Percentiles rank a stretch among this genome's conserved stretches.
Evolutionary conservation across 2,797 vertebrate species (phyloP).

Genomic region (Lithobates pipiens): DNA sequence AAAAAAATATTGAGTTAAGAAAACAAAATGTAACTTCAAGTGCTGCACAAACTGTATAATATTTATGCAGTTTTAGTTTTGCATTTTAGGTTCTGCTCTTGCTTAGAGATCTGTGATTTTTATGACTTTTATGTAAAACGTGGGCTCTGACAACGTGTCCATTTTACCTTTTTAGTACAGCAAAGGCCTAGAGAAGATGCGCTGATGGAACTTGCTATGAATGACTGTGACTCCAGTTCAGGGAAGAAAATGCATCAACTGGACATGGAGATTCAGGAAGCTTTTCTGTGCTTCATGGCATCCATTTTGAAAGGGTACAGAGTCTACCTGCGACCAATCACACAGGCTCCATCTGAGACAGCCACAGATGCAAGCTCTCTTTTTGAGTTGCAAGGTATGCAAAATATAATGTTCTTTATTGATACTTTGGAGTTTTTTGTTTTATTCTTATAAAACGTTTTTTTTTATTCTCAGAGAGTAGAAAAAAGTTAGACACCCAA

Average conservation of each 20-base stretch:
- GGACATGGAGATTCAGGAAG: constrained; percentile 97
- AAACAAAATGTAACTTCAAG: too few species aligned
- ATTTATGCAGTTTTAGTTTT: too few species aligned
- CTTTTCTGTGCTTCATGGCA: constrained; percentile 97
- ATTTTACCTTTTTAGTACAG: constrained; percentile 80
- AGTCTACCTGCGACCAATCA: constrained; percentile 93
- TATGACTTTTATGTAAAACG: background rate
- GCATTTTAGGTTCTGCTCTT: too few species aligned
- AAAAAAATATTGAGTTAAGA: too few species aligned
- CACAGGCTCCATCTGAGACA: constrained; percentile 96
- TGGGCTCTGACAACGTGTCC: background rate
- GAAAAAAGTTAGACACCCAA: too few species aligned
- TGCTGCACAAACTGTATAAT: too few species aligned
- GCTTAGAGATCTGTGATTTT: too few species aligned
- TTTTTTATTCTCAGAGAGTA: too few species aligned
- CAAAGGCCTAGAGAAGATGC: constrained; percentile 90
- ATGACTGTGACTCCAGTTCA: constrained; percentile 86
- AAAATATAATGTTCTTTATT: background rate
- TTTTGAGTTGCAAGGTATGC: constrained; percentile 93
- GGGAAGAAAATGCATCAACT: constrained; percentile 90
- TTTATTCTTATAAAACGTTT: too few species aligned
- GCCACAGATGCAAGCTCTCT: constrained; percentile 96
- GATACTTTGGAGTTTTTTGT: background rate
- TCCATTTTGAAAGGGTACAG: constrained; percentile 96
- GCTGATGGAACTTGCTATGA: constrained; percentile 87